These are phyloP conservation scores for Colletes collaris DNA, from an alignment of 2,888 invertebrate genomes.

Conservation along the genomic window DNA sequence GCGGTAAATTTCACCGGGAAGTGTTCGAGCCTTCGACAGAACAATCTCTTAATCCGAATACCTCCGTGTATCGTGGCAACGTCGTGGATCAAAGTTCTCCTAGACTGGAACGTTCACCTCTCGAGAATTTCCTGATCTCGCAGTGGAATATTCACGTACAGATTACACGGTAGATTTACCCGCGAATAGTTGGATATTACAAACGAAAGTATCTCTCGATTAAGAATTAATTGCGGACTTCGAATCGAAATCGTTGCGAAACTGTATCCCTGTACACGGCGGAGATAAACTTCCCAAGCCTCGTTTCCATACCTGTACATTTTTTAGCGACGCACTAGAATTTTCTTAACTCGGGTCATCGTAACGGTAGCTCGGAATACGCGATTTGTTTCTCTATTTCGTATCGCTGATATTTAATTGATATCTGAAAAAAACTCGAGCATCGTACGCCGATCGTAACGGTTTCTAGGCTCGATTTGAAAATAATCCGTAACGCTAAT, in stretches of 20 bases:
- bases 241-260: slow-evolving; percentile 13
- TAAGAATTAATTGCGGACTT: background rate
- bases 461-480: too few species aligned
- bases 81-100: background rate
- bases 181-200: background rate
- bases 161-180: background rate
- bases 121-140: background rate
- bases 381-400: too few species aligned
- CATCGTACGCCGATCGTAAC: too few species aligned
- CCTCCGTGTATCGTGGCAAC: background rate
- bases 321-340: too few species aligned
- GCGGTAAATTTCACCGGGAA: slow-evolving; percentile 4
- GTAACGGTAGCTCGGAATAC: too few species aligned
- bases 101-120: background rate
- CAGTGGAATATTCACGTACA: background rate
- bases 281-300: background rate
- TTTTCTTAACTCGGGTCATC: too few species aligned
- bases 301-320: background rate
- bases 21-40: background rate
- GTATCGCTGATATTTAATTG: too few species aligned
- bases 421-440: too few species aligned
- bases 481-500: background rate
- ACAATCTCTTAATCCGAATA: slow-evolving; percentile 30
- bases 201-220: background rate
- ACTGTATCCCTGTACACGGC: background rate